Base-by-base conservation (phyloP, 2,888 invertebrate species). In the Leptopilina drosophilae region DNA sequence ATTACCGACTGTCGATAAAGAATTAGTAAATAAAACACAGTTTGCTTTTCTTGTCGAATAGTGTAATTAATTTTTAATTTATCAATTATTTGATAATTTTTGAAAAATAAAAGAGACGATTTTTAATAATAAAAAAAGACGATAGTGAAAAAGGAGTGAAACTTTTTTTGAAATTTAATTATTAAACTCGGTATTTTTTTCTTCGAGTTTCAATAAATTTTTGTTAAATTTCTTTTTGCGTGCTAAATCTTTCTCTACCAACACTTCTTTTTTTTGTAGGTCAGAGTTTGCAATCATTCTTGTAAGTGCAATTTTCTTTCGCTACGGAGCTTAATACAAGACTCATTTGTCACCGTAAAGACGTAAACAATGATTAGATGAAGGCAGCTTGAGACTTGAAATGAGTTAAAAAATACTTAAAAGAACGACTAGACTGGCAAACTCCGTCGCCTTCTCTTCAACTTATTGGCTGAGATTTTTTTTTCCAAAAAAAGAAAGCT, bases 361-460 rank as follows among this genome's bases (percentile, higher is more conserved):
- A 69, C 53, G 69, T 69, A n/a, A 69, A 53, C 33, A 69, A 69
- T 69, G n/a, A n/a, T 69, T n/a, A 69, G 53, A n/a, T 53, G 26
- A 26, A 49, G 20, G 49, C 26, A 26, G 26, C 53, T 53, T 8
- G 53, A 53, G 33, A 53, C 33, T 69, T 69, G 46, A 46, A 66
- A 40, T 15, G 66, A 15, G 15, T 66, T 69, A 33, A 0, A 69
- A 26, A 69, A 69, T n/a, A 33, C 53, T 49, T 12, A 26, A 53
- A 15, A 69, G 53, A 14, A 69, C 46, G 67, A 67, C 53, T 46
- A 69, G 15, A 69, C 15, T 33, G 66, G 40, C 49, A 69, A 69
- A 69, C 14, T 53, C 49, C 3, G 8, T 53, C 69, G 26, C 26
- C 69, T 33, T 49, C 2, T 49, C 26, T 69, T 33, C 8, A 69